Percentiles rank a stretch among this genome's conserved stretches.
Evolutionary conservation across 2,888 invertebrate species (phyloP).

Genomic region (Acleris holmiana): DNA sequence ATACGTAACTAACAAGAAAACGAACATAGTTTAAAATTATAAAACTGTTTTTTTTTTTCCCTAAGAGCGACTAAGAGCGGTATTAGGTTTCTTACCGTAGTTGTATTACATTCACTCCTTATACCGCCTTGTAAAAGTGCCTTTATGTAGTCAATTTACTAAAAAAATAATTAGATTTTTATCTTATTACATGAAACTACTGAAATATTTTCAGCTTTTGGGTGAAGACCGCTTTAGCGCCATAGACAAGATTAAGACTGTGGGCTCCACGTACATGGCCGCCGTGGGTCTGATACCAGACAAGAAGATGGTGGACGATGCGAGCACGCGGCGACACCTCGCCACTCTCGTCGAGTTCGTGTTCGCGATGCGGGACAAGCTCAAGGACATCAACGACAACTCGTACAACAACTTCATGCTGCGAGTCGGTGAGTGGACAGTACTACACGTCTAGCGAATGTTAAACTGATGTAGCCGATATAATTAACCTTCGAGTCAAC

Average conservation of each 20-base stretch:
- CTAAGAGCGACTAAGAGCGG: too few relatives aligned
- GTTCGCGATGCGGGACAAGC: conserved; percentile 93
- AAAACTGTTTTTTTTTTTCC: too few relatives aligned
- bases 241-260: conserved; percentile 97
- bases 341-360: conserved; percentile 95
- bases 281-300: conserved; percentile 96
- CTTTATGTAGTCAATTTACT: too few relatives aligned
- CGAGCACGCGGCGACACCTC: conserved; percentile 80
- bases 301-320: conserved; percentile 87
- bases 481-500: too few relatives aligned
- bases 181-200: too few relatives aligned
- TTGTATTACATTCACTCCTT: too few relatives aligned
- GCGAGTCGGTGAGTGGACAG: conserved; percentile 89
- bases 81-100: too few relatives aligned
- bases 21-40: too few relatives aligned
- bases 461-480: too few relatives aligned
- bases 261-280: conserved; percentile 97
- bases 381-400: conserved; percentile 95
- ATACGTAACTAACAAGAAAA: too few relatives aligned
- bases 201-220: conserved; percentile 84
- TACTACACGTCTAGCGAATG: neutral
- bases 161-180: too few relatives aligned
- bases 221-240: conserved; percentile 93
- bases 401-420: conserved; percentile 96
- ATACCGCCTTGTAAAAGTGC: too few relatives aligned